Percentiles rank a stretch among this genome's conserved stretches.
Conservation (phyloP, 2,888 invertebrate species). For the Zaprionus obscuricornis region DNA sequence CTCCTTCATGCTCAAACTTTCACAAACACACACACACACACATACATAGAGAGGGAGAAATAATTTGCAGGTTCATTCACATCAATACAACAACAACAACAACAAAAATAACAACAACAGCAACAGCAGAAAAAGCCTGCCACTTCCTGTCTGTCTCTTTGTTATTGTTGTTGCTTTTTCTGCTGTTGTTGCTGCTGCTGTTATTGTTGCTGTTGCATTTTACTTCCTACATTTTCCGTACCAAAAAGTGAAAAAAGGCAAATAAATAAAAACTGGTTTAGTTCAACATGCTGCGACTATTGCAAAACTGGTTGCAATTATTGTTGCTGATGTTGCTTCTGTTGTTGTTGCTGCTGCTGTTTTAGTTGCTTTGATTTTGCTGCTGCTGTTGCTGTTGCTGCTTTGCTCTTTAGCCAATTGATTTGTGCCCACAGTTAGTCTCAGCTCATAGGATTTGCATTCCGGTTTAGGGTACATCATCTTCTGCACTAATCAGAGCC, state of each 20-base stretch:
- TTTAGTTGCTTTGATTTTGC: conserved; percentile 54
- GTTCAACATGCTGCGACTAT: conserved; percentile 1
- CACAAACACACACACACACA: too few relatives aligned
- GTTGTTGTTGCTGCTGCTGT: too few relatives aligned
- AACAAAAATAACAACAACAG: conserved; percentile 23
- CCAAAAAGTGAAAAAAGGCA: conserved; percentile 38
- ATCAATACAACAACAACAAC: conserved; percentile 29
- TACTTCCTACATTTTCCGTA: conserved; percentile 72
- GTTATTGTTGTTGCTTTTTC: conserved; percentile 31
- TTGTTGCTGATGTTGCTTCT: conserved; percentile 31
- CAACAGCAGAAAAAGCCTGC: conserved; percentile 25
- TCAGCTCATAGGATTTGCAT: conserved; percentile 62
- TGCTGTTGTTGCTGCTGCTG: conserved; percentile 4
- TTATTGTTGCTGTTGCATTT: conserved; percentile 52
- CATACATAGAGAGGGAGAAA: background rate
- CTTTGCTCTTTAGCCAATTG: conserved; percentile 59
- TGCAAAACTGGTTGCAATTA: conserved; percentile 61
- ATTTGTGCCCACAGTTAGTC: conserved; percentile 61
- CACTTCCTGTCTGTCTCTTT: conserved; percentile 66
- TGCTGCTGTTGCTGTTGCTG: conserved; percentile 24
- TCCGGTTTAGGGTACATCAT: conserved; percentile 55
- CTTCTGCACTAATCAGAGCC: conserved; percentile 69
- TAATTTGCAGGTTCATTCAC: conserved; percentile 52
- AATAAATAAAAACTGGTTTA: conserved; percentile 33
- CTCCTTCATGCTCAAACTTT: conserved; percentile 31